Evolutionary conservation across 2,888 invertebrate species (phyloP), one percentile per base, ranked within the genome.

Genomic region (Drosophila anomelani): DNA sequence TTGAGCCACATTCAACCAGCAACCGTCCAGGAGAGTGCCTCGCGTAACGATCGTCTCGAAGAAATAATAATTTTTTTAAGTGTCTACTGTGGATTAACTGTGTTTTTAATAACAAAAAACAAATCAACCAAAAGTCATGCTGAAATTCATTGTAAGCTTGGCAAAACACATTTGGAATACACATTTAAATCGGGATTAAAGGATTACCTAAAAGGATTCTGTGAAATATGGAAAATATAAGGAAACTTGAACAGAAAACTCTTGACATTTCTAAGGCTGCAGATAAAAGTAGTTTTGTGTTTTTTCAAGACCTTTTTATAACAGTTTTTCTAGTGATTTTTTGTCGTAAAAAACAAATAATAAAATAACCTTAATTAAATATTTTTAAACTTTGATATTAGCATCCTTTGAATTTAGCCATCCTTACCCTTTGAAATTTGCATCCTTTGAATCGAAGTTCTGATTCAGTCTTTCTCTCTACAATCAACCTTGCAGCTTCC

Each of bases 131-230:
- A 32, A 78, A 73, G 12, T 17, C 55, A 91, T 91, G 91, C 86
- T 91, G 76, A 91, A 91, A 80, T 81, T 90, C 68, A 76, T 88
- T 86, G 91, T 91, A 92, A 91, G 91, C 79, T 77, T 47, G 20
- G 10, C 13, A 56, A 7, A 36, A 12, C 23, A 10, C n/a, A 7
- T 23, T 8, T 38, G 54, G 54, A 38, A 38, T 53, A 51, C 34
- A 34, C 12, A 20, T 26, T 49, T 51, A 46, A 43, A 39, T 7
- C 15, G 20, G 34, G 34, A 51, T 34, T 20, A 23, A 8, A 63
- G 26, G 41, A 43, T 55, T 55, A 58, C 41, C n/a, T 13, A 6
- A 0, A 15, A 47, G 47, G 29, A 47, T 47, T n/a, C 15, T 1
- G 46, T 46, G 26, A n/a, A 47, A 29, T 47, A 29, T 47, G 6